A percentile compares a stretch with the other conserved stretches of the same genome.
These are phyloP conservation scores for Anabacerthia variegaticeps DNA, from an alignment of 2,797 vertebrate species.

Conservation along the genomic window DNA sequence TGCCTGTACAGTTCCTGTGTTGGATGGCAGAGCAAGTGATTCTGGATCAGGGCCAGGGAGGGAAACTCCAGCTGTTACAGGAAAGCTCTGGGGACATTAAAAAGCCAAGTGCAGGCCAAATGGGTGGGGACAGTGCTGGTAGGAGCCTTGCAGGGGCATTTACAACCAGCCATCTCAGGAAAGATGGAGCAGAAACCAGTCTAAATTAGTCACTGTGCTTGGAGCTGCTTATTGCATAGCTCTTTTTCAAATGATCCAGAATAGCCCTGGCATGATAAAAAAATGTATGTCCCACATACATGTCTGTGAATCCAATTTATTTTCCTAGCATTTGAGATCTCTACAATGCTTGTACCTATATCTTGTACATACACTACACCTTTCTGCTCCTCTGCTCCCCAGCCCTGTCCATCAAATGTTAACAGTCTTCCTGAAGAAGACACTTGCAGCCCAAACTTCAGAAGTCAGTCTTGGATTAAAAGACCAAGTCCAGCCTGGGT, in stretches of 20 bases:
- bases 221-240: not conserved
- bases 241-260: not conserved
- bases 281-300: not conserved
- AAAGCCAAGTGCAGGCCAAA: not conserved
- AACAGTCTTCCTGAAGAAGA: not conserved
- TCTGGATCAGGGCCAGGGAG: not conserved
- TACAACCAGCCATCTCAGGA: not conserved
- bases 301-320: not conserved
- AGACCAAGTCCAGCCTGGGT: rapidly evolving
- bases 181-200: not conserved
- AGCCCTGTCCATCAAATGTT: not conserved
- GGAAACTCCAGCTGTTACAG: not conserved
- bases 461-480: not conserved
- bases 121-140: not conserved
- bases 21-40: not conserved
- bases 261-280: not conserved
- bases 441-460: not conserved
- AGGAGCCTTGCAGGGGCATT: not conserved
- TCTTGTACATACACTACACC: not conserved
- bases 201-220: not conserved
- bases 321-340: not conserved
- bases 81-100: not conserved
- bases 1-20: not conserved
- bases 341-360: not conserved
- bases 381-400: not conserved